Evolutionary conservation across 2,113 vertebrate genomes (phyloP).

Genomic region (Zingel zingel): DNA sequence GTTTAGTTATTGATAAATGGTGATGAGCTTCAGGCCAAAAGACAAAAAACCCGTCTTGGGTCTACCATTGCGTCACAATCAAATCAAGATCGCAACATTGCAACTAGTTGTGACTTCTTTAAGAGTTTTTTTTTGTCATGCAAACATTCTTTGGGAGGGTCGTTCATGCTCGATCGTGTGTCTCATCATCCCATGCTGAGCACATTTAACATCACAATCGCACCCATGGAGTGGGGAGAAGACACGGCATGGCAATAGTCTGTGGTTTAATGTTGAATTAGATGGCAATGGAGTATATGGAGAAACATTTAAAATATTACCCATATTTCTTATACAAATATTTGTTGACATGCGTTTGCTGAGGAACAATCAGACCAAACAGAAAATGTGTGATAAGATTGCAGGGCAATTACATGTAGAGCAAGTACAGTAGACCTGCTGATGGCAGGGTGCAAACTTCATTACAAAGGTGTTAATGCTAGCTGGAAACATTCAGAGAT

Average conservation of each 20-base stretch:
- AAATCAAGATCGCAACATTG: constrained; percentile 44
- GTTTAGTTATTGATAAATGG: constrained; percentile 10
- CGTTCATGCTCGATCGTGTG: constrained; percentile 73
- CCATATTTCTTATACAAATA: not conserved
- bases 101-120: constrained; percentile 72
- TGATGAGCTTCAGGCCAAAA: constrained; percentile 9
- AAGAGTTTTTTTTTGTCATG: constrained; percentile 81
- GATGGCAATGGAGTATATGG: not conserved
- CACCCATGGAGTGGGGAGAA: constrained; percentile 13
- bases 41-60: not conserved
- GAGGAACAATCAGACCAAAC: constrained; percentile 2
- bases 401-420: constrained; percentile 32
- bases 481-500: constrained; percentile 54
- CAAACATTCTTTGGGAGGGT: constrained; percentile 69
- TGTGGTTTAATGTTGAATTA: not conserved
- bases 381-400: constrained; percentile 51
- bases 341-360: constrained; percentile 1
- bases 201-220: constrained; percentile 80
- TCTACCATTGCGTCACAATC: constrained; percentile 19
- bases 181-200: constrained; percentile 80
- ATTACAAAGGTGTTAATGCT: constrained; percentile 67
- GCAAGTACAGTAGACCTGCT: constrained; percentile 5
- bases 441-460: constrained; percentile 70
- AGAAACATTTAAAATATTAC: not conserved
- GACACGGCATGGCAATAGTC: not conserved